Evolutionary conservation across 2,888 invertebrate species (phyloP).

Genomic region (Trichacis sp.): DNA sequence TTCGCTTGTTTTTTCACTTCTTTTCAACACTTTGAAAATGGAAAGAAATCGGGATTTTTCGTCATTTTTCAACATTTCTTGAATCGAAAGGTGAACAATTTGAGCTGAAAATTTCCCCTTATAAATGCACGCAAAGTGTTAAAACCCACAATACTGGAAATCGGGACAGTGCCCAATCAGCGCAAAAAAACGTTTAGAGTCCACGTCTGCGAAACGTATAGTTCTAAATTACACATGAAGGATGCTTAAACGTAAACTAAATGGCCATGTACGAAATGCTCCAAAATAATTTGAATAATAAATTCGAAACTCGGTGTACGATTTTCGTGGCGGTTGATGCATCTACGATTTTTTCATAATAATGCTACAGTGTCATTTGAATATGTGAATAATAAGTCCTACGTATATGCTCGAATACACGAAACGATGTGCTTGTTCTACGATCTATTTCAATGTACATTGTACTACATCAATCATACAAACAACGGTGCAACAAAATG

Average conservation of each 20-base stretch:
- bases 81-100: too few relatives aligned
- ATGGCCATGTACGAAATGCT: not conserved
- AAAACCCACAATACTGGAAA: not conserved
- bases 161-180: too few relatives aligned
- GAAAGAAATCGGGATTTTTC: too few relatives aligned
- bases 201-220: too few relatives aligned
- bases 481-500: not conserved
- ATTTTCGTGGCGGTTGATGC: conserved; percentile 8
- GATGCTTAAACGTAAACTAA: not conserved
- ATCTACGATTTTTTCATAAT: conserved; percentile 23
- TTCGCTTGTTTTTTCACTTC: conserved; percentile 6
- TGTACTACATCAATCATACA: conserved; percentile 5
- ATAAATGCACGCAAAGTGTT: too few relatives aligned
- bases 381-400: conserved; percentile 26
- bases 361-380: conserved; percentile 23
- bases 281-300: too few relatives aligned
- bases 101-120: too few relatives aligned
- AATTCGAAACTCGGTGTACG: too few relatives aligned
- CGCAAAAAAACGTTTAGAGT: not conserved
- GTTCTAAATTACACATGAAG: not conserved
- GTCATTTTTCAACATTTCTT: too few relatives aligned
- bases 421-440: conserved; percentile 24
- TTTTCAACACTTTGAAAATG: too few relatives aligned
- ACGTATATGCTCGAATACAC: conserved; percentile 29
- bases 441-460: conserved; percentile 6